Conservation (phyloP, 1,140 invertebrate genomes). For the Temnothorax curvispinosus region DNA sequence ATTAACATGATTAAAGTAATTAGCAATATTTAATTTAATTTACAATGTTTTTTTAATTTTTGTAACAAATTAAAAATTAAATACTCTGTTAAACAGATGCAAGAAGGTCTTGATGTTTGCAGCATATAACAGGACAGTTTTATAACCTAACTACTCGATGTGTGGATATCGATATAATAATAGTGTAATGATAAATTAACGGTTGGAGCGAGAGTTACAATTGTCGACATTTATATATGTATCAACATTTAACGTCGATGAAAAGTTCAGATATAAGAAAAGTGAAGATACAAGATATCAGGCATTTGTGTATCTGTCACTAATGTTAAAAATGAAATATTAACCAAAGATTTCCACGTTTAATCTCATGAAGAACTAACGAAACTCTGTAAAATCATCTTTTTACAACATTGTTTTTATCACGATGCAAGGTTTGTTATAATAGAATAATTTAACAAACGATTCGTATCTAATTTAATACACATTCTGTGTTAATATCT, state of each 20-base stretch:
- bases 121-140: background rate
- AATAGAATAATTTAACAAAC: background rate
- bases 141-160: constrained; percentile 26
- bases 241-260: background rate
- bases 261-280: background rate
- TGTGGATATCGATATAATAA: constrained; percentile 12
- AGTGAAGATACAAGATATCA: background rate
- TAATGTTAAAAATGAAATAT: constrained; percentile 19
- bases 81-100: constrained; percentile 30
- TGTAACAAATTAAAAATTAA: background rate
- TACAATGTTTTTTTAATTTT: background rate
- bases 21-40: background rate
- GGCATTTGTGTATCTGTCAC: background rate
- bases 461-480: background rate
- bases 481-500: background rate
- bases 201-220: constrained; percentile 6
- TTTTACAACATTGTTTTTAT: background rate
- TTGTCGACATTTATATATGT: background rate
- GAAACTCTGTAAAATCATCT: background rate
- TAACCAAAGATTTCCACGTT: background rate
- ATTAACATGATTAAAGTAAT: too few species aligned
- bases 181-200: constrained; percentile 44
- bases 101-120: constrained; percentile 22
- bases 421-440: constrained; percentile 30
- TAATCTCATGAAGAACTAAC: background rate